These are phyloP conservation scores for Bubo scandiacus DNA, from an alignment of 2,113 vertebrate species.

Conservation along the genomic window DNA sequence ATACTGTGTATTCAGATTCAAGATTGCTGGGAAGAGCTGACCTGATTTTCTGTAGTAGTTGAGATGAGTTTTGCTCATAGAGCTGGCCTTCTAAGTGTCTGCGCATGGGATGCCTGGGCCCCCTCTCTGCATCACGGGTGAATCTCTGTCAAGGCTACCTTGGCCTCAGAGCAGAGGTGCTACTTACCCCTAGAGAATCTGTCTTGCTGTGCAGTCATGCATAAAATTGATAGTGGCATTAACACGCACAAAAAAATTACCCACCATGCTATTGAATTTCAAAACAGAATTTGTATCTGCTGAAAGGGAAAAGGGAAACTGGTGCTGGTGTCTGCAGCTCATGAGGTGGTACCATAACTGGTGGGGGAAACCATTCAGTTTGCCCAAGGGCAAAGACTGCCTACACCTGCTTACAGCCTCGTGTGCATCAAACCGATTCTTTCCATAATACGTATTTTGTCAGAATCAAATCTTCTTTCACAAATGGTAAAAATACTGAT, in stretches of 20 bases:
- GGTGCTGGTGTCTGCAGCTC: background rate
- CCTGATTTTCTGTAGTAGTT: background rate
- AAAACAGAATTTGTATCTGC: background rate
- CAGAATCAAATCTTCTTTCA: background rate
- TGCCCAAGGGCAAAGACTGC: background rate
- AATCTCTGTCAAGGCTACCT: background rate
- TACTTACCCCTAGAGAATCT: background rate
- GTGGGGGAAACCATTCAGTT: background rate
- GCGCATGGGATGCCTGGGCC: background rate
- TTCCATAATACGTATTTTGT: background rate
- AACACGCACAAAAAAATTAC: background rate
- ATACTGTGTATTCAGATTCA: background rate
- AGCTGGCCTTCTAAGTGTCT: background rate
- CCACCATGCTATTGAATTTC: background rate
- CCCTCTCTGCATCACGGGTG: rapidly evolving
- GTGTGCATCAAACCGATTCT: rapidly evolving
- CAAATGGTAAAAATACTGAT: background rate
- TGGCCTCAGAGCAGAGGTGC: background rate
- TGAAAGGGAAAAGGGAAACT: background rate
- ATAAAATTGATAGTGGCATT: background rate
- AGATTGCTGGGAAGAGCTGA: background rate
- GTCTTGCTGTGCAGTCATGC: background rate
- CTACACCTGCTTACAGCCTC: background rate
- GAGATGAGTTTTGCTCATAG: background rate
- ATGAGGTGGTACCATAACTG: rapidly evolving